phyloP scores from a whole-genome alignment of 2,797 vertebrate genomes.

The Oryzias sinensis region DNA sequence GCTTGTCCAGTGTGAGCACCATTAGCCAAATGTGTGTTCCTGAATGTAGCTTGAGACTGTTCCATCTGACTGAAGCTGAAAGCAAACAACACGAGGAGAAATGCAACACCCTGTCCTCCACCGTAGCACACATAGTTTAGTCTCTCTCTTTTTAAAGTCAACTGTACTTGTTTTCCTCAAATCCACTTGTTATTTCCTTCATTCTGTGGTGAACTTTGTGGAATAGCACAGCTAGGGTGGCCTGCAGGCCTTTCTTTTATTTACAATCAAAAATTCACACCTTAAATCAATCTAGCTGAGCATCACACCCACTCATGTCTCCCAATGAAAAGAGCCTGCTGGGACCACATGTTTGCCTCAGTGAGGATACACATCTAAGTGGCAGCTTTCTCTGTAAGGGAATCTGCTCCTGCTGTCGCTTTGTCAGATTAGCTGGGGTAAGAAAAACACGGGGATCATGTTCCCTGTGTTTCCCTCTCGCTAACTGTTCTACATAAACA shows the following conservation, averaged over 20 bases:
- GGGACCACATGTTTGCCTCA: constrained; percentile 76
- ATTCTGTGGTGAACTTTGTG: constrained; percentile 32
- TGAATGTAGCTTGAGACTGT: constrained; percentile 22
- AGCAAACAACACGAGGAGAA: constrained; percentile 53
- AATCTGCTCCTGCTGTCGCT: constrained; percentile 76
- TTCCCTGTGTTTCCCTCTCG: constrained; percentile 67
- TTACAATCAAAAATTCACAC: constrained; percentile 81
- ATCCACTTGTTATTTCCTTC: constrained; percentile 17
- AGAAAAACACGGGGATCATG: constrained; percentile 75
- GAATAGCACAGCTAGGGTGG: constrained; percentile 37
- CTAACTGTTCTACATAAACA: constrained; percentile 73
- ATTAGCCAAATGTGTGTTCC: no score
- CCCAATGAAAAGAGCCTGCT: constrained; percentile 53
- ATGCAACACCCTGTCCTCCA: constrained; percentile 63
- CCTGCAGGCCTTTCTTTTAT: constrained; percentile 63
- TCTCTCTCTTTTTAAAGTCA: constrained; percentile 19
- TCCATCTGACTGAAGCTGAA: constrained; percentile 59
- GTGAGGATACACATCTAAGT: constrained; percentile 77
- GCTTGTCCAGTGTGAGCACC: no score
- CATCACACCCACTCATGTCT: constrained; percentile 62
- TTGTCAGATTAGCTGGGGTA: constrained; percentile 75
- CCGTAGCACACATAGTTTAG: constrained; percentile 24
- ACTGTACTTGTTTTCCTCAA: constrained; percentile 13
- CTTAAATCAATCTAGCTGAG: constrained; percentile 66
- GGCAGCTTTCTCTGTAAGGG: constrained; percentile 75